These are phyloP conservation scores for Calidris pygmaea DNA, from an alignment of 2,113 vertebrate genomes.

Conservation along the genomic window DNA sequence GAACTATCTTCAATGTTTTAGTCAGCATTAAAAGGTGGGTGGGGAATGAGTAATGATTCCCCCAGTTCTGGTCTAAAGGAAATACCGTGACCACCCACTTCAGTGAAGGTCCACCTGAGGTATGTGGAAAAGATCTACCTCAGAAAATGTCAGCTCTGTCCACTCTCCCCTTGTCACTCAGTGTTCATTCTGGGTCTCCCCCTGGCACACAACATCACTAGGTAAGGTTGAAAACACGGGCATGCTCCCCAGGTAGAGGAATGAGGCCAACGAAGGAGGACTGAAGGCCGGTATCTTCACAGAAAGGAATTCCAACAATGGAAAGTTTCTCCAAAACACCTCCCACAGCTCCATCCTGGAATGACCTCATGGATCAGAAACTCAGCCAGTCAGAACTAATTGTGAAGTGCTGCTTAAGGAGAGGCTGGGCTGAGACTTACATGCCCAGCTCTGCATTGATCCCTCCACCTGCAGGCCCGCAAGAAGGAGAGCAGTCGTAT, in stretches of 20 bases:
- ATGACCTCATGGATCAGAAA: not conserved
- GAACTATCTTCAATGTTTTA: not conserved
- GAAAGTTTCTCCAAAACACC: not conserved
- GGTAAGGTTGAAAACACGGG: not conserved
- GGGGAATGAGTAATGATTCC: not conserved
- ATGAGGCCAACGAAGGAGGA: too few relatives aligned
- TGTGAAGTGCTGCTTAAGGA: not conserved
- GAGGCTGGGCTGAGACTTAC: constrained; percentile 69
- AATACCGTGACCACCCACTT: accelerated
- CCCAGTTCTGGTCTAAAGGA: not conserved
- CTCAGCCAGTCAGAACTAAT: not conserved
- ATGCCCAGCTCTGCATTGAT: constrained; percentile 86
- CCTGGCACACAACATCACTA: not conserved
- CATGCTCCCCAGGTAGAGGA: not conserved
- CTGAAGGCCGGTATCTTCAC: not conserved
- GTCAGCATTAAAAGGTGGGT: not conserved
- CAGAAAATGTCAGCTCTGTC: not conserved
- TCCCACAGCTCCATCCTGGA: not conserved
- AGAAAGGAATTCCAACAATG: not conserved
- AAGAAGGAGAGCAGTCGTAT: constrained; percentile 79
- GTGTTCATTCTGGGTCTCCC: not conserved
- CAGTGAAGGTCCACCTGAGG: not conserved
- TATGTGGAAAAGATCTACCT: accelerated
- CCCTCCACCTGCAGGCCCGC: constrained; percentile 77
- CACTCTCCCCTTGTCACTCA: not conserved